Conservation (phyloP, 1,140 invertebrate species). For the Pemphigus obesinymphae region DNA sequence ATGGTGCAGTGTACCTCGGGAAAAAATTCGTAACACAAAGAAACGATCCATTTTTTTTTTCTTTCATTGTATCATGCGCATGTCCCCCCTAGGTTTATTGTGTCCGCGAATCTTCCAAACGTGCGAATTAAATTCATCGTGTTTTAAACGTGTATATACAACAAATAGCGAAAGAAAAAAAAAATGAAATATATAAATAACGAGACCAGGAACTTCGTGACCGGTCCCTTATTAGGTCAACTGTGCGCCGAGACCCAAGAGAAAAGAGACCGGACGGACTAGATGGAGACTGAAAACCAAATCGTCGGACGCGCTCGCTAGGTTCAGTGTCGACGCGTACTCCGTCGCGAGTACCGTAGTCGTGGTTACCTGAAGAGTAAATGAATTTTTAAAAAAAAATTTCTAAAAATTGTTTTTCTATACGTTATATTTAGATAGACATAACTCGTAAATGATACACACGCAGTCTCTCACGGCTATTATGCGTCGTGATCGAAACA, state of each 20-base stretch:
- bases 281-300: constrained; percentile 6
- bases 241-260: background rate
- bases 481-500: too few species aligned
- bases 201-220: constrained; percentile 32
- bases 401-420: too few species aligned
- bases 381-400: too few species aligned
- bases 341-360: background rate
- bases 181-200: background rate
- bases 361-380: background rate
- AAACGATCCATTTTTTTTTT: background rate
- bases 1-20: too few species aligned
- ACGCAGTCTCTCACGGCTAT: too few species aligned
- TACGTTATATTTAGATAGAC: too few species aligned
- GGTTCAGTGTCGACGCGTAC: background rate
- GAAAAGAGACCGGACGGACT: constrained; percentile 24
- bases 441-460: too few species aligned
- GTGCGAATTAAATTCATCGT: background rate
- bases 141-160: background rate
- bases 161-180: background rate
- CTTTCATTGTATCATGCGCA: background rate
- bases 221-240: constrained; percentile 36
- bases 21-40: too few species aligned
- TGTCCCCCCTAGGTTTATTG: too few species aligned
- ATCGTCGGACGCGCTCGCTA: background rate
- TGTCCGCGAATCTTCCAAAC: background rate